Percentiles rank a stretch among this genome's conserved stretches.
Conservation (phyloP, 2,113 vertebrate species). For the Hucho hucho region DNA sequence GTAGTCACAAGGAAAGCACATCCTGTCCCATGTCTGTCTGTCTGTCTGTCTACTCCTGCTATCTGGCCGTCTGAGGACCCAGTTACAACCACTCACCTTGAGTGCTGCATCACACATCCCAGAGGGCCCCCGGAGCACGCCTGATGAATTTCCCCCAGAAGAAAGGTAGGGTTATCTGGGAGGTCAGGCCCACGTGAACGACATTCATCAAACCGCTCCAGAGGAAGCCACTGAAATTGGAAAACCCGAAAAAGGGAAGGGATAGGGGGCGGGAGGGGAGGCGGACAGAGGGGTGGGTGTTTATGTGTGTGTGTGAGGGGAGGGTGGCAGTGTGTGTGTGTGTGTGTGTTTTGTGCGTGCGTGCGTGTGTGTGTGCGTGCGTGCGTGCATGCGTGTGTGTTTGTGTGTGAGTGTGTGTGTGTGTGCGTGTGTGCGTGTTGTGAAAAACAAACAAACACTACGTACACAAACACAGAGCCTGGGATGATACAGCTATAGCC, state of each 20-base stretch:
- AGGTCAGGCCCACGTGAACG: slow-evolving; percentile 70
- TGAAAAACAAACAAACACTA: slow-evolving; percentile 58
- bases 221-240: slow-evolving; percentile 67
- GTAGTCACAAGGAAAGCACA: too few species aligned
- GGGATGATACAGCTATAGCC: slow-evolving; percentile 24
- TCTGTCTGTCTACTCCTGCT: neutral
- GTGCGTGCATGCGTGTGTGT: neutral
- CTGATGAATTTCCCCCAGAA: slow-evolving; percentile 70
- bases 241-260: slow-evolving; percentile 54
- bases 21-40: neutral
- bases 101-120: slow-evolving; percentile 68
- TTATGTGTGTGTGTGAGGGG: neutral
- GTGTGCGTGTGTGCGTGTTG: too few species aligned
- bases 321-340: too few species aligned
- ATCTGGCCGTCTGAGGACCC: slow-evolving; percentile 60
- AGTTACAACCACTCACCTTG: slow-evolving; percentile 71
- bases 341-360: too few species aligned
- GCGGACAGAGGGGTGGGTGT: slow-evolving; percentile 9
- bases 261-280: slow-evolving; percentile 13
- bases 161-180: slow-evolving; percentile 65
- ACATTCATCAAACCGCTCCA: slow-evolving; percentile 70
- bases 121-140: slow-evolving; percentile 55
- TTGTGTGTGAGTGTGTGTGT: too few species aligned
- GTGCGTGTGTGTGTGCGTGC: neutral
- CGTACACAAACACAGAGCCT: slow-evolving; percentile 30